Evolutionary conservation across 2,113 vertebrate genomes (phyloP).

Genomic region (Setophaga kirtlandii): DNA sequence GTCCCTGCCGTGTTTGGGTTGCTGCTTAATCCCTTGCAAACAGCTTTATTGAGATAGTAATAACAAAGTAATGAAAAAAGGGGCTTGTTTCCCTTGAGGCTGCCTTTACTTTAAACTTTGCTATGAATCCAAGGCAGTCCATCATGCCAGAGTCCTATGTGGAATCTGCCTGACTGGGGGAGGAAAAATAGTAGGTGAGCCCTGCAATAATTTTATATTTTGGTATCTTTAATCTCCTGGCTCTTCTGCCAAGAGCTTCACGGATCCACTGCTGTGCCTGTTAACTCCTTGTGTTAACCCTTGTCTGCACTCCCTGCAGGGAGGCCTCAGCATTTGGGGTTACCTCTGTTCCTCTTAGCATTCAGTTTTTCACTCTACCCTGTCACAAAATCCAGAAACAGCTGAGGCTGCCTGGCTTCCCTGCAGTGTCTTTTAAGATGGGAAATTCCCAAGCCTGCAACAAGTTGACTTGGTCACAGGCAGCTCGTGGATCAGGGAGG

Average conservation of each 20-base stretch:
- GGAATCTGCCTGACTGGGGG: not conserved
- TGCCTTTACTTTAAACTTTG: not conserved
- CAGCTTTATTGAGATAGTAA: not conserved
- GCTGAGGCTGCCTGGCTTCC: not conserved
- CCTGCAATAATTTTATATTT: not conserved
- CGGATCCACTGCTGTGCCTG: rapidly evolving
- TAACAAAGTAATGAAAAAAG: not conserved
- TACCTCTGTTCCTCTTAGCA: not conserved
- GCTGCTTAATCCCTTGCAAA: constrained; percentile 1
- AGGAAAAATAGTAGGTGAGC: not conserved
- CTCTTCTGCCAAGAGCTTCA: not conserved
- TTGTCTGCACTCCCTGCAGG: not conserved
- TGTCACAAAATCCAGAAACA: not conserved
- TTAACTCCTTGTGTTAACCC: not conserved
- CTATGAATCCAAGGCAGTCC: not conserved
- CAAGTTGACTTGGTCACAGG: not conserved
- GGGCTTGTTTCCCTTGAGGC: not conserved
- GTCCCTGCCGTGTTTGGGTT: not conserved
- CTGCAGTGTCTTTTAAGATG: not conserved
- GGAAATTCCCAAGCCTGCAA: constrained; percentile 24
- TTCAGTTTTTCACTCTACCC: not conserved
- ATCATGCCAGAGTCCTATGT: not conserved
- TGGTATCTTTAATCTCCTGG: not conserved
- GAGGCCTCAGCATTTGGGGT: not conserved
- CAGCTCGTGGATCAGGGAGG: not conserved